These are phyloP conservation scores for Grapholita molesta DNA, from an alignment of 1,140 invertebrate genomes.

Conservation along the genomic window DNA sequence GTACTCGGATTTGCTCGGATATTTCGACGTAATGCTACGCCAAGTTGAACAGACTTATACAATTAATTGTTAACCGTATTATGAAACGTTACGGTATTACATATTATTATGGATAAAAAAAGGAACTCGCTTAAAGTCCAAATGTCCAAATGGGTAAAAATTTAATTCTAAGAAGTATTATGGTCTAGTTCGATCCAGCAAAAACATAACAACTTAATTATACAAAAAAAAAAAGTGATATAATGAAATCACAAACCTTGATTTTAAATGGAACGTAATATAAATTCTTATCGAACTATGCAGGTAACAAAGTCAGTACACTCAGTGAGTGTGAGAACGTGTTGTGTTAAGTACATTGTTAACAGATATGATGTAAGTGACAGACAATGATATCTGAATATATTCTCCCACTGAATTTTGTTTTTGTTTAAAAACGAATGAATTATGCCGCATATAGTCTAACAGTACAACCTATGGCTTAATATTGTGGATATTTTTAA, in stretches of 20 bases:
- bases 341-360: background rate
- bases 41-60: background rate
- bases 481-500: no score
- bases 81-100: background rate
- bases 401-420: background rate
- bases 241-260: background rate
- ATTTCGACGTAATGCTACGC: background rate
- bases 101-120: background rate
- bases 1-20: background rate
- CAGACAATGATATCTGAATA: background rate
- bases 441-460: background rate
- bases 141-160: background rate
- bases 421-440: background rate
- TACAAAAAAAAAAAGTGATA: background rate
- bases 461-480: no score
- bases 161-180: background rate
- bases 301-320: background rate
- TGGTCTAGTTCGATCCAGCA: background rate
- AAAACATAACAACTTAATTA: background rate
- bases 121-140: no score
- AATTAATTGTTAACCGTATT: background rate
- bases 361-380: background rate
- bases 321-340: background rate
- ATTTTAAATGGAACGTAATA: background rate
- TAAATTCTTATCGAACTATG: background rate